These are phyloP conservation scores for Pristis pectinata DNA, from an alignment of 2,797 vertebrate species.

Conservation along the genomic window DNA sequence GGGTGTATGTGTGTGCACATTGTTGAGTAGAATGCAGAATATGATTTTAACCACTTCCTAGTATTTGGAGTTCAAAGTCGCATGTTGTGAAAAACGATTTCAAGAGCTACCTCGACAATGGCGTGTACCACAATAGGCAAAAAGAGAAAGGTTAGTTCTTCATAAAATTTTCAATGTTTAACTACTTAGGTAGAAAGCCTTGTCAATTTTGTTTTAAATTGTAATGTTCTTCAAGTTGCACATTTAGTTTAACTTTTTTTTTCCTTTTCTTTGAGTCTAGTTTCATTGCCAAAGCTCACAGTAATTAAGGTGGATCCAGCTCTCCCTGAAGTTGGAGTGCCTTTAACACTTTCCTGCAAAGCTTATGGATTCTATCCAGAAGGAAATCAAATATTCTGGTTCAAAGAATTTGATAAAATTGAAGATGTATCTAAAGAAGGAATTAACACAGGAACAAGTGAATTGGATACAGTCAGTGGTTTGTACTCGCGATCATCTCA, in stretches of 20 bases:
- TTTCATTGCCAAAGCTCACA: conserved; percentile 26
- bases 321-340: conserved; percentile 21
- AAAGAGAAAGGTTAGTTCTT: too few relatives aligned
- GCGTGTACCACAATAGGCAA: too few relatives aligned
- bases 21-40: too few relatives aligned
- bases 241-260: not conserved
- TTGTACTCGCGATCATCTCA: conserved; percentile 4
- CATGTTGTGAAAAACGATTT: too few relatives aligned
- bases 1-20: too few relatives aligned
- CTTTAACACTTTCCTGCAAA: conserved; percentile 40
- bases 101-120: too few relatives aligned
- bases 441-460: not conserved
- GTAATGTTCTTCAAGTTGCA: not conserved
- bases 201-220: not conserved
- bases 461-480: not conserved
- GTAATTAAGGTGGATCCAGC: conserved; percentile 29
- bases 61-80: too few relatives aligned
- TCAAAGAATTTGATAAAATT: not conserved
- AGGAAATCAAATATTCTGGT: conserved; percentile 37
- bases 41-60: too few relatives aligned
- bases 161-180: too few relatives aligned
- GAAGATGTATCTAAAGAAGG: not conserved
- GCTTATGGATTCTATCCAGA: conserved; percentile 31
- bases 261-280: conserved; percentile 39
- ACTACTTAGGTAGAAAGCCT: too few relatives aligned